A percentile compares a stretch with the other conserved stretches of the same genome.
These are phyloP conservation scores for Laupala kohalensis DNA, from an alignment of 1,140 invertebrate genomes.

Conservation along the genomic window DNA sequence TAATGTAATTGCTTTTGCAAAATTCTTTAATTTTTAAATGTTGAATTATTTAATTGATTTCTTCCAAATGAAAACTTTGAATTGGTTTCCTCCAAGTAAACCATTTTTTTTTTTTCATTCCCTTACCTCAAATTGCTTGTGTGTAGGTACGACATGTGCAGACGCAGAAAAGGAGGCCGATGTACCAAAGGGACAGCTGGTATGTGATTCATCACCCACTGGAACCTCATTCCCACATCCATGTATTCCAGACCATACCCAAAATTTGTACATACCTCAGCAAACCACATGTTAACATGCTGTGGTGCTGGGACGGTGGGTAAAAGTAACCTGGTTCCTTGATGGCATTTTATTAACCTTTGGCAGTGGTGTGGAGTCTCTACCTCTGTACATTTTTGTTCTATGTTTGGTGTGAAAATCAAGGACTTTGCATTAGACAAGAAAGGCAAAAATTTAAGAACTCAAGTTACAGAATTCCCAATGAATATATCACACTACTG, in stretches of 20 bases:
- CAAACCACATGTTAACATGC: not conserved
- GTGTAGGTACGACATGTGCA: conserved; percentile 90
- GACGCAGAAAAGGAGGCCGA: conserved; percentile 82
- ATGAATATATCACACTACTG: too few relatives aligned
- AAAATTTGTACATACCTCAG: conserved; percentile 3
- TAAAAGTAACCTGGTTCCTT: not conserved
- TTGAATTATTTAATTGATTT: too few relatives aligned
- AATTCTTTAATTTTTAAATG: too few relatives aligned
- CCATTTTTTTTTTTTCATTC: too few relatives aligned
- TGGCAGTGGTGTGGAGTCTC: not conserved
- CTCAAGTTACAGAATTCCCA: too few relatives aligned
- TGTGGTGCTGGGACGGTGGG: not conserved
- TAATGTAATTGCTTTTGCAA: too few relatives aligned
- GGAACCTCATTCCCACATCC: not conserved
- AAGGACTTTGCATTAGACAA: not conserved
- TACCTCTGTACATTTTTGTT: not conserved
- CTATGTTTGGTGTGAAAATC: not conserved
- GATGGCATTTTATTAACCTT: conserved; percentile 23
- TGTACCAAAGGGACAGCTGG: conserved; percentile 93
- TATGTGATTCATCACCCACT: conserved; percentile 36
- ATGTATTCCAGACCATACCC: not conserved
- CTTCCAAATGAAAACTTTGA: too few relatives aligned
- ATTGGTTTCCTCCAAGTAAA: too few relatives aligned
- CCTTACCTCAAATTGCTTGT: conserved; percentile 22
- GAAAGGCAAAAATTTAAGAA: too few relatives aligned